Evolutionary conservation across 1,140 invertebrate species (phyloP).

Genomic region (Sitophilus oryzae): DNA sequence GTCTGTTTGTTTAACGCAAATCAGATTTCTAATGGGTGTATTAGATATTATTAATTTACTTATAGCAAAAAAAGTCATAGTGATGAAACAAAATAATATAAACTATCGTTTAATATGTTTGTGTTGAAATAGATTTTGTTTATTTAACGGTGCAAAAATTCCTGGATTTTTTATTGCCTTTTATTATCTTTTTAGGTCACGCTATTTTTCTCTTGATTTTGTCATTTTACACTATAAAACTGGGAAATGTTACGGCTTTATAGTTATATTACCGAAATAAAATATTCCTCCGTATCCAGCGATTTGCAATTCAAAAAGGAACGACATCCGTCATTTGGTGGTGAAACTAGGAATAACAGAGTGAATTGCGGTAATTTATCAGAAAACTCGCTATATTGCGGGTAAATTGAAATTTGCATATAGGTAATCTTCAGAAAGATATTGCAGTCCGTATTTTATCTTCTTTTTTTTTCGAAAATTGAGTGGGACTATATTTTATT

Average conservation of each 20-base stretch:
- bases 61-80: too few species aligned
- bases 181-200: background rate
- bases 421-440: background rate
- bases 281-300: background rate
- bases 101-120: too few species aligned
- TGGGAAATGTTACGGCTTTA: background rate
- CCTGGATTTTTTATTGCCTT: too few species aligned
- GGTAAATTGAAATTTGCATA: background rate
- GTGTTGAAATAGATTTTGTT: too few species aligned
- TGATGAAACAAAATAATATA: too few species aligned
- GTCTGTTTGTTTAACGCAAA: too few species aligned
- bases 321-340: background rate
- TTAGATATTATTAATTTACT: too few species aligned
- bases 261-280: background rate
- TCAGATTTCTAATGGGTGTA: too few species aligned
- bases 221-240: background rate
- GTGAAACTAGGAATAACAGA: background rate
- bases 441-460: background rate
- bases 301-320: background rate
- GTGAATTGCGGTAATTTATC: background rate
- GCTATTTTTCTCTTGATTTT: background rate
- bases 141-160: too few species aligned
- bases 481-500: background rate
- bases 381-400: background rate
- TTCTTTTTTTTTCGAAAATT: background rate